Conservation (phyloP, 2,797 vertebrate species). For the Coregonus suidteri region DNA sequence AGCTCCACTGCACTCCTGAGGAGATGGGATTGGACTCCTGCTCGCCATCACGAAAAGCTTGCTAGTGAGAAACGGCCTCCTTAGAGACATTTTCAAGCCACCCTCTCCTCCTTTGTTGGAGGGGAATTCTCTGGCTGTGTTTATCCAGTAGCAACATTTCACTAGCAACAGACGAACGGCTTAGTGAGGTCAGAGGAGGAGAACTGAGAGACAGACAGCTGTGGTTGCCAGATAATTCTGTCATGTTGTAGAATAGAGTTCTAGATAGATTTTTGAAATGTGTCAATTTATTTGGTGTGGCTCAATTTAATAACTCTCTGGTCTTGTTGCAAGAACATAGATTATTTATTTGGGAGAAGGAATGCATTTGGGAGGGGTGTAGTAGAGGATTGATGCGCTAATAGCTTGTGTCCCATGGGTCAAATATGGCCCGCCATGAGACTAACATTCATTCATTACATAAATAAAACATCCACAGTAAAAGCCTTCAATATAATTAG, state of each 20-base stretch:
- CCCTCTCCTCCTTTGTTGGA: constrained; percentile 14
- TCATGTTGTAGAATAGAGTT: constrained; percentile 5
- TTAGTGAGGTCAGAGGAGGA: background rate
- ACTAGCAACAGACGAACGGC: background rate
- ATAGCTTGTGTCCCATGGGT: background rate
- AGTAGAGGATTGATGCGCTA: background rate
- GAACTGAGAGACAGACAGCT: constrained; percentile 7
- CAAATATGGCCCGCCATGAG: background rate
- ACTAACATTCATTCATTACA: background rate
- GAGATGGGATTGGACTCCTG: constrained; percentile 16
- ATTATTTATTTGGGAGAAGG: background rate
- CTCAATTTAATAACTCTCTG: background rate
- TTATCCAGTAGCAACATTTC: background rate
- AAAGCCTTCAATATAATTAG: background rate
- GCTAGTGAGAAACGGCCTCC: constrained; percentile 24
- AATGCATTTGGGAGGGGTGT: background rate
- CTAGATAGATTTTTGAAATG: background rate
- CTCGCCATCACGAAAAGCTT: constrained; percentile 17
- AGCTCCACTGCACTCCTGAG: constrained; percentile 25
- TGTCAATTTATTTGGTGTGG: background rate
- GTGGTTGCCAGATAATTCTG: background rate
- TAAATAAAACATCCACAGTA: background rate
- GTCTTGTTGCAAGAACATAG: background rate
- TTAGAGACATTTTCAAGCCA: constrained; percentile 19
- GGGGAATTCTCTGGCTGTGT: constrained; percentile 1